Conservation (phyloP, 2,113 vertebrate genomes). For the Odontesthes bonariensis region DNA sequence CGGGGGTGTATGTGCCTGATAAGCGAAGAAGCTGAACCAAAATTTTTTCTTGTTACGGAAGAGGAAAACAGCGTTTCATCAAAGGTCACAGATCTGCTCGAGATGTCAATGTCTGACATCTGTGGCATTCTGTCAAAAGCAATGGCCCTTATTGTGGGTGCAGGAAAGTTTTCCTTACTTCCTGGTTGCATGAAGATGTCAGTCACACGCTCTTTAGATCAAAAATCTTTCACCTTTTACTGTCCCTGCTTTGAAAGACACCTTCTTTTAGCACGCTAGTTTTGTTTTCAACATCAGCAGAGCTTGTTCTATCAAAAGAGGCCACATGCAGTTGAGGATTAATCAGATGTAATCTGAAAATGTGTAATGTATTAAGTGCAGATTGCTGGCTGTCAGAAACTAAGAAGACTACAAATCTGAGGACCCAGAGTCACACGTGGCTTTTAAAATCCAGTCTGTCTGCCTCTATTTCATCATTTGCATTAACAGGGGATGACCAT, state of each 20-base stretch:
- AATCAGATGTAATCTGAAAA: too few relatives aligned
- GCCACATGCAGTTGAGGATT: background rate
- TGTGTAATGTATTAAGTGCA: constrained; percentile 17
- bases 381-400: constrained; percentile 21
- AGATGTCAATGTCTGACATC: constrained; percentile 34
- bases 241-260: constrained; percentile 25
- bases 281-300: constrained; percentile 15
- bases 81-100: constrained; percentile 30
- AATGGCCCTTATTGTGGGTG: background rate
- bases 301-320: constrained; percentile 7
- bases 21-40: constrained; percentile 25
- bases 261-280: constrained; percentile 2
- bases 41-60: background rate
- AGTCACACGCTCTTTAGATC: constrained; percentile 14
- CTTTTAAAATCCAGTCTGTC: constrained; percentile 14
- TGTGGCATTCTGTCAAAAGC: background rate
- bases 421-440: background rate
- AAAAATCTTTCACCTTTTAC: constrained; percentile 8
- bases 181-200: constrained; percentile 14
- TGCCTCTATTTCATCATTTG: constrained; percentile 15
- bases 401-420: constrained; percentile 8
- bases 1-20: constrained; percentile 28
- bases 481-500: background rate
- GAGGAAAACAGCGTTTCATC: constrained; percentile 23
- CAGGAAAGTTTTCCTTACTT: constrained; percentile 15